phyloP scores from a whole-genome alignment of 2,888 invertebrate genomes.

The Cryptocheilus praepositus region DNA sequence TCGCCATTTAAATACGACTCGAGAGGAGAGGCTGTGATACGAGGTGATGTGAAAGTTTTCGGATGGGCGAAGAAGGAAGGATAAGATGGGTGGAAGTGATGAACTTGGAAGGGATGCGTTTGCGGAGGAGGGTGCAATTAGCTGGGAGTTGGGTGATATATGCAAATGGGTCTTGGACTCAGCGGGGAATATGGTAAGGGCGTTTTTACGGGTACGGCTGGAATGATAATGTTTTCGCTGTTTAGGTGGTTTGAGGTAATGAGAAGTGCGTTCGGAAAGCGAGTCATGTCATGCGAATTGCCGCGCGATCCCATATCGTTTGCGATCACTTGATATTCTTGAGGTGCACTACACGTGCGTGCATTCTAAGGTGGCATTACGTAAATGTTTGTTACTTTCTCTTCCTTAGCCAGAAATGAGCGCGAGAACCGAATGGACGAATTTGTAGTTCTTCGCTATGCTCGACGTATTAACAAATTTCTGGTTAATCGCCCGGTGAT shows the following conservation, averaged over 20 bases:
- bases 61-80: too few species aligned
- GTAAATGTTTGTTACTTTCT: background rate
- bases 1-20: conserved; percentile 43
- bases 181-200: too few species aligned
- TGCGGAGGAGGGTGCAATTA: too few species aligned
- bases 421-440: background rate
- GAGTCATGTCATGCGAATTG: background rate
- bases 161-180: too few species aligned
- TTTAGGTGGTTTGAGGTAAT: too few species aligned
- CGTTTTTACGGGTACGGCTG: too few species aligned
- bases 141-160: too few species aligned
- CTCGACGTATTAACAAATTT: too few species aligned
- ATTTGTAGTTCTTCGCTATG: background rate
- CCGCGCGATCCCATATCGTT: conserved; percentile 4
- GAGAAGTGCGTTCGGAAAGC: too few species aligned
- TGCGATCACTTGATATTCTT: conserved; percentile 11
- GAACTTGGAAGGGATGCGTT: too few species aligned
- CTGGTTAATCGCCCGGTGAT: too few species aligned
- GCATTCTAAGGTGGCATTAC: conserved; percentile 22
- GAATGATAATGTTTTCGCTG: background rate
- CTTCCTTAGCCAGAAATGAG: conserved; percentile 1
- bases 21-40: background rate
- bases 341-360: conserved; percentile 6
- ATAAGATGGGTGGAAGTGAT: too few species aligned
- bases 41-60: background rate